Conservation (phyloP, 2,888 invertebrate species). For the Harmothoe impar region DNA sequence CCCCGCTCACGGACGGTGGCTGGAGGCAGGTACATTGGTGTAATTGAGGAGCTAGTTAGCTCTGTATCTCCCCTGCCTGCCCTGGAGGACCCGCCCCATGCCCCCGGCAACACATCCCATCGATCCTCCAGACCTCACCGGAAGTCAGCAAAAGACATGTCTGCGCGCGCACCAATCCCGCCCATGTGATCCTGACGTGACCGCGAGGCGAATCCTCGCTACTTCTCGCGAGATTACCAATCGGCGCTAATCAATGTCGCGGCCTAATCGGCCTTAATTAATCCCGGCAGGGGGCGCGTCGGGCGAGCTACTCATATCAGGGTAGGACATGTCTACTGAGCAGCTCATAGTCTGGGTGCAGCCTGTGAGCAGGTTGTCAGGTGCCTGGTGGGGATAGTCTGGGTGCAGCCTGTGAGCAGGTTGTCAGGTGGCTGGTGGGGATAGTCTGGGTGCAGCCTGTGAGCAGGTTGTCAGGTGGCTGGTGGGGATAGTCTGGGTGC, state of each 20-base stretch:
- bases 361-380: no score
- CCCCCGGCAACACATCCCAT: background rate
- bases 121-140: background rate
- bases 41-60: constrained; percentile 2
- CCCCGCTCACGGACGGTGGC: no score
- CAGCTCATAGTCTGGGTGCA: background rate
- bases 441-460: no score
- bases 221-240: constrained; percentile 3
- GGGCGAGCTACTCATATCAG: constrained; percentile 1
- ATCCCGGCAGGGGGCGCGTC: constrained; percentile 27
- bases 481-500: no score
- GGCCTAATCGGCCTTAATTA: constrained; percentile 57
- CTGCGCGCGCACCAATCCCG: background rate
- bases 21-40: background rate
- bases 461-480: no score
- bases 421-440: no score
- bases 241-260: constrained; percentile 51
- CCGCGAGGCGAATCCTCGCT: constrained; percentile 26
- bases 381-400: no score
- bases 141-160: constrained; percentile 26
- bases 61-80: background rate
- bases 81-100: background rate
- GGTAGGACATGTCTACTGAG: background rate
- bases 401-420: no score
- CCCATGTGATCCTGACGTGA: constrained; percentile 8